Percentiles rank a stretch among this genome's conserved stretches.
Conservation (phyloP, 1,140 invertebrate species). For the Drosophila quadrilineata region DNA sequence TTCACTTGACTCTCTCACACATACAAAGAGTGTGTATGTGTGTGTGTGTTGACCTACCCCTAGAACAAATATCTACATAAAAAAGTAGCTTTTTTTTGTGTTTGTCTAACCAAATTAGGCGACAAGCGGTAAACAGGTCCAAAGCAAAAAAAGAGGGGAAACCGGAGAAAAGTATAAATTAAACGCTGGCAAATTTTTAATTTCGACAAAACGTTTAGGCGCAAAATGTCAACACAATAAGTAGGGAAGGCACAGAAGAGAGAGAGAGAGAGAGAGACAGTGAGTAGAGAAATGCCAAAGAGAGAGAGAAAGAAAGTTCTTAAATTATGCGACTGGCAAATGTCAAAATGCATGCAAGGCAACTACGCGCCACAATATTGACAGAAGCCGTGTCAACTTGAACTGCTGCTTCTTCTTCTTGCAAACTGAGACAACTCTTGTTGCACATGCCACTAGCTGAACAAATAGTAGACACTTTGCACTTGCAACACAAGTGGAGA, state of each 20-base stretch:
- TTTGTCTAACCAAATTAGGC: constrained; percentile 48
- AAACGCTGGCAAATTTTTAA: constrained; percentile 32
- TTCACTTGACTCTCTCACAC: constrained; percentile 8
- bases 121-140: not conserved
- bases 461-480: constrained; percentile 7
- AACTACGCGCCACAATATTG: constrained; percentile 47
- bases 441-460: constrained; percentile 39
- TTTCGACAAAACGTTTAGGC: constrained; percentile 43
- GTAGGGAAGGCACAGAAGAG: not conserved
- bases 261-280: not conserved
- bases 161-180: not conserved
- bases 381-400: constrained; percentile 61
- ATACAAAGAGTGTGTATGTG: constrained; percentile 4
- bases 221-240: constrained; percentile 26
- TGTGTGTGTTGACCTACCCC: not conserved
- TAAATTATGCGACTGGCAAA: constrained; percentile 61
- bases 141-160: constrained; percentile 4
- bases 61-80: not conserved
- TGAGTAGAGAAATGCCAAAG: not conserved
- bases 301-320: not conserved
- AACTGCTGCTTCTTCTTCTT: constrained; percentile 12
- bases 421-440: too few relatives aligned
- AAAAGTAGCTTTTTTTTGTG: constrained; percentile 38
- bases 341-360: constrained; percentile 32
- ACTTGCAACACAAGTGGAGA: too few relatives aligned